Evolutionary conservation across 1,140 invertebrate species (phyloP).

Genomic region (Arion vulgaris): DNA sequence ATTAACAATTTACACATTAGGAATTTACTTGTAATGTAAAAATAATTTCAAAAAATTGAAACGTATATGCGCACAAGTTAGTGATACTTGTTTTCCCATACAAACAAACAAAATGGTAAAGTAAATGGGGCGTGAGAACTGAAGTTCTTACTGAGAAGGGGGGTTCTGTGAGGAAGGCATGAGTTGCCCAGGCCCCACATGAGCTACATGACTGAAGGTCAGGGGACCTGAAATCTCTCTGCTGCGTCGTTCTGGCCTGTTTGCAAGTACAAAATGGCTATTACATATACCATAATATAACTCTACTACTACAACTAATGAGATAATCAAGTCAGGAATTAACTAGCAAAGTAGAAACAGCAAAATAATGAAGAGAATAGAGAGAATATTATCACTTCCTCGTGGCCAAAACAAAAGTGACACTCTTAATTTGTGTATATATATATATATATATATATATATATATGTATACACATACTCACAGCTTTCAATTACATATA

Average conservation of each 20-base stretch:
- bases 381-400: too few species aligned
- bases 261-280: slow-evolving; percentile 21
- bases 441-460: too few species aligned
- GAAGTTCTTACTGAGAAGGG: slow-evolving; percentile 52
- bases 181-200: slow-evolving; percentile 92
- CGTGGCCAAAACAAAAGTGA: too few species aligned
- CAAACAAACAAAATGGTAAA: not conserved
- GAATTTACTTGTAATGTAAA: too few species aligned
- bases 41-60: too few species aligned
- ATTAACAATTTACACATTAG: too few species aligned
- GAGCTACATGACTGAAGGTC: slow-evolving; percentile 98
- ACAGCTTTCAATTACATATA: too few species aligned
- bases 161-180: slow-evolving; percentile 77
- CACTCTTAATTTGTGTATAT: too few species aligned
- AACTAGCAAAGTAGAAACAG: too few species aligned
- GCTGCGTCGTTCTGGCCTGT: slow-evolving; percentile 87
- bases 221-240: slow-evolving; percentile 97
- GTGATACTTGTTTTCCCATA: slow-evolving; percentile 3
- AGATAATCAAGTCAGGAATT: too few species aligned
- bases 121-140: not conserved
- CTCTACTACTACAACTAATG: not conserved
- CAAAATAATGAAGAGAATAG: not conserved
- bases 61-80: not conserved
- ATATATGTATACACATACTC: too few species aligned
- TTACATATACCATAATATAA: not conserved